phyloP scores from a whole-genome alignment of 2,797 vertebrate genomes.

The Odontamblyopus lacepedii region DNA sequence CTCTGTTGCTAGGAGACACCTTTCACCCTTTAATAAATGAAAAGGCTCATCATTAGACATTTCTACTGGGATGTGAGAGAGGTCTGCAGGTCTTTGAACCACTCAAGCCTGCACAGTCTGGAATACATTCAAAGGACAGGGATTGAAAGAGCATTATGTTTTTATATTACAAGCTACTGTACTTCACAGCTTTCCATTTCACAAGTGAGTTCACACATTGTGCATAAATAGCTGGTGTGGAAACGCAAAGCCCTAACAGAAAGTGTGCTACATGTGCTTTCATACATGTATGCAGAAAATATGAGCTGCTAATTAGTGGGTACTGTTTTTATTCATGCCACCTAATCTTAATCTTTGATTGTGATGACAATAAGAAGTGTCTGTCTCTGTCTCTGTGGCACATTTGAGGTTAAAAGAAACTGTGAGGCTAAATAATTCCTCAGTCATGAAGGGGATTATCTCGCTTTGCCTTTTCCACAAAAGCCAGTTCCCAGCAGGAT shows the following conservation, averaged over 20 bases:
- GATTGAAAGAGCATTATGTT: slow-evolving; percentile 33
- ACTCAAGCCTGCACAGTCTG: slow-evolving; percentile 34
- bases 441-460: slow-evolving; percentile 43
- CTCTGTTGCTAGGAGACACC: slow-evolving; percentile 67
- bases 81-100: slow-evolving; percentile 29
- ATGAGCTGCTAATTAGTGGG: slow-evolving; percentile 54
- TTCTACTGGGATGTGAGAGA: slow-evolving; percentile 31
- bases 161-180: slow-evolving; percentile 24
- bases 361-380: not conserved
- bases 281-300: slow-evolving; percentile 31
- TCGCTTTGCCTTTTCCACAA: slow-evolving; percentile 29
- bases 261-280: slow-evolving; percentile 18
- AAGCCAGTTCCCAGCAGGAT: slow-evolving; percentile 31
- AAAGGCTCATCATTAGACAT: slow-evolving; percentile 61
- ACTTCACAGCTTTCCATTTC: slow-evolving; percentile 36
- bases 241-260: slow-evolving; percentile 24
- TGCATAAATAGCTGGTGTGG: slow-evolving; percentile 50
- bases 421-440: slow-evolving; percentile 54
- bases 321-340: slow-evolving; percentile 11
- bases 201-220: slow-evolving; percentile 37
- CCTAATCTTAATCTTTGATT: not conserved
- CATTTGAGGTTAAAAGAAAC: slow-evolving; percentile 22
- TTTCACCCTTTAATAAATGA: slow-evolving; percentile 67
- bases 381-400: not conserved
- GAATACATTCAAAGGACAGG: slow-evolving; percentile 10